Conservation (phyloP, 1,140 invertebrate genomes). For the Halyomorpha halys region DNA sequence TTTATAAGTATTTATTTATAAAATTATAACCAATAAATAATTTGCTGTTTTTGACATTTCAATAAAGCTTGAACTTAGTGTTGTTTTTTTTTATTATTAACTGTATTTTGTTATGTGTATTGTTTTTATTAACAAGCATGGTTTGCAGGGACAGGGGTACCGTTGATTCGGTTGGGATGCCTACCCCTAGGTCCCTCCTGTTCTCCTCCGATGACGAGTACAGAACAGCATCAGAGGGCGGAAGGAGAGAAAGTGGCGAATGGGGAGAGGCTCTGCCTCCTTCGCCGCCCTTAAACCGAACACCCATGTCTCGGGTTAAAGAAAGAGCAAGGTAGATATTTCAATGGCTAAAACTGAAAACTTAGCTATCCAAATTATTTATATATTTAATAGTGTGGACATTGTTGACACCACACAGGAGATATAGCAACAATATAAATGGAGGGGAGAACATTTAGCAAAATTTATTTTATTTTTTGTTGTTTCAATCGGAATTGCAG, state of each 20-base stretch:
- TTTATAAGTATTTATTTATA: too few relatives aligned
- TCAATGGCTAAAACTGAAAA: too few relatives aligned
- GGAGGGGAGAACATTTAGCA: too few relatives aligned
- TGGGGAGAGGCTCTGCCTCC: slow-evolving; percentile 49
- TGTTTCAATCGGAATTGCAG: too few relatives aligned
- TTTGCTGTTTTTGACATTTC: too few relatives aligned
- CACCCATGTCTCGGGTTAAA: slow-evolving; percentile 63
- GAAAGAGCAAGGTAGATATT: slow-evolving; percentile 48
- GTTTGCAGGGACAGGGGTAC: slow-evolving; percentile 26
- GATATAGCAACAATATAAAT: too few relatives aligned
- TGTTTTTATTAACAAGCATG: slow-evolving; percentile 10
- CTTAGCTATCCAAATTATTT: too few relatives aligned
- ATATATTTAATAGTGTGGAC: too few relatives aligned
- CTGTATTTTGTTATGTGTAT: not conserved
- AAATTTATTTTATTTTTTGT: too few relatives aligned
- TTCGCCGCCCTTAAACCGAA: slow-evolving; percentile 58
- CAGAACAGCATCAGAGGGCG: slow-evolving; percentile 63
- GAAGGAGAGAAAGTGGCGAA: slow-evolving; percentile 40
- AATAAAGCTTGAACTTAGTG: not conserved
- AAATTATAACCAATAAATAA: too few relatives aligned
- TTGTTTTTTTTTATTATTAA: not conserved
- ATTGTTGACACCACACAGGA: too few relatives aligned
- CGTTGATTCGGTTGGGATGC: slow-evolving; percentile 19
- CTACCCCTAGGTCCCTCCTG: slow-evolving; percentile 35
- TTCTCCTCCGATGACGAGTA: slow-evolving; percentile 79